A percentile compares a stretch with the other conserved stretches of the same genome.
phyloP scores from a whole-genome alignment of 1,140 invertebrate species.

The Temnothorax longispinosus region DNA sequence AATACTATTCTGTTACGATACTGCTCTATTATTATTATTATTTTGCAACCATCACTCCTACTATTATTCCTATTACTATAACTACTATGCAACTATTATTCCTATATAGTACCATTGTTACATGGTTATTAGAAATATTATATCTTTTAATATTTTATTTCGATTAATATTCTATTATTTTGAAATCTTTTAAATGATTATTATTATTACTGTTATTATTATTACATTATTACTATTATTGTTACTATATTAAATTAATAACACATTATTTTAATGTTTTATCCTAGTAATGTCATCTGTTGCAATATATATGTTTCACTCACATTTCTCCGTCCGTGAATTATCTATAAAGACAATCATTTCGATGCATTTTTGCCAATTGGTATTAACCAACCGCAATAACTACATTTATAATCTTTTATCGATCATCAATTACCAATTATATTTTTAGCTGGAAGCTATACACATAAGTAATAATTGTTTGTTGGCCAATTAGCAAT shows the following conservation, averaged over 20 bases:
- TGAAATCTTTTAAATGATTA: constrained; percentile 17
- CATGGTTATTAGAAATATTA: constrained; percentile 35
- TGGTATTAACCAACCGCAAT: constrained; percentile 23
- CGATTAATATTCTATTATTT: constrained; percentile 31
- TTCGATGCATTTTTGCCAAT: neutral
- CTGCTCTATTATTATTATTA: constrained; percentile 18
- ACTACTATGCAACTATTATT: constrained; percentile 37
- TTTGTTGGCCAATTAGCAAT: neutral
- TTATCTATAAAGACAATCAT: constrained; percentile 1
- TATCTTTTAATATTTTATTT: constrained; percentile 28
- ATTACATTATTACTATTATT: constrained; percentile 43
- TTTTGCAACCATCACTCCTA: constrained; percentile 4
- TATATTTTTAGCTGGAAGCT: neutral
- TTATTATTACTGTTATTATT: constrained; percentile 47
- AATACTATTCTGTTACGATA: constrained; percentile 28
- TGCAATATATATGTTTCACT: neutral
- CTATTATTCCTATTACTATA: constrained; percentile 31
- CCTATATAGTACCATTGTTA: constrained; percentile 45
- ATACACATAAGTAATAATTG: constrained; percentile 3
- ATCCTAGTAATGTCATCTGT: neutral
- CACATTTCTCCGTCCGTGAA: constrained; percentile 12
- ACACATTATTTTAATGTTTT: constrained; percentile 45
- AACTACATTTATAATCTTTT: constrained; percentile 20
- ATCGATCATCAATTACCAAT: neutral
- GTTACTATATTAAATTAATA: constrained; percentile 48